Conservation (phyloP, 1,140 invertebrate species). For the Drosophila bocki region DNA sequence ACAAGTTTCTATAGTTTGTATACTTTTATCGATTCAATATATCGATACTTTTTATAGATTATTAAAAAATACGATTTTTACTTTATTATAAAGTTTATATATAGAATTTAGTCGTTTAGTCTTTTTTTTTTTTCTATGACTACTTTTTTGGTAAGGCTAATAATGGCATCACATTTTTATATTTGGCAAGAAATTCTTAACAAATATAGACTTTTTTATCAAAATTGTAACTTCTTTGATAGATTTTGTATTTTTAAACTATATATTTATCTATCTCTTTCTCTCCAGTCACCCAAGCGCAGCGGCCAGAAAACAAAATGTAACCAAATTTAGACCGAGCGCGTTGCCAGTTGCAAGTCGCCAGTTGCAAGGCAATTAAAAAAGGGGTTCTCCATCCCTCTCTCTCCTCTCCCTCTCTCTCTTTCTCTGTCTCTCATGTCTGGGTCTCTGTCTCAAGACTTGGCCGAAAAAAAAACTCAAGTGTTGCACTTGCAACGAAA, state of each 20-base stretch:
- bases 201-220: too few species aligned
- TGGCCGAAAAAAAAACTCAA: conserved; percentile 71
- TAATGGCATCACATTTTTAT: too few species aligned
- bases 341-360: conserved; percentile 43
- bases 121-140: too few species aligned
- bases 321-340: conserved; percentile 60
- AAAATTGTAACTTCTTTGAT: too few species aligned
- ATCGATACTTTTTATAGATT: too few species aligned
- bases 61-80: too few species aligned
- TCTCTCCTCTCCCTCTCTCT: neutral
- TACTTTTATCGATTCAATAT: too few species aligned
- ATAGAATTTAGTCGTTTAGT: too few species aligned
- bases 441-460: conserved; percentile 11
- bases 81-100: too few species aligned
- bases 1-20: too few species aligned
- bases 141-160: too few species aligned
- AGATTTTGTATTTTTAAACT: neutral
- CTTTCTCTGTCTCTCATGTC: conserved; percentile 1
- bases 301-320: conserved; percentile 23
- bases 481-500: conserved; percentile 55
- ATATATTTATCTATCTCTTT: neutral
- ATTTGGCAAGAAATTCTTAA: too few species aligned
- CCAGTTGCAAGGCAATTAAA: conserved; percentile 72
- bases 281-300: conserved; percentile 42
- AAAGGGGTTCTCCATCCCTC: conserved; percentile 18